A percentile compares a stretch with the other conserved stretches of the same genome.
Evolutionary conservation across 2,113 vertebrate species (phyloP).

Genomic region (Ibidorhyncha struthersii): DNA sequence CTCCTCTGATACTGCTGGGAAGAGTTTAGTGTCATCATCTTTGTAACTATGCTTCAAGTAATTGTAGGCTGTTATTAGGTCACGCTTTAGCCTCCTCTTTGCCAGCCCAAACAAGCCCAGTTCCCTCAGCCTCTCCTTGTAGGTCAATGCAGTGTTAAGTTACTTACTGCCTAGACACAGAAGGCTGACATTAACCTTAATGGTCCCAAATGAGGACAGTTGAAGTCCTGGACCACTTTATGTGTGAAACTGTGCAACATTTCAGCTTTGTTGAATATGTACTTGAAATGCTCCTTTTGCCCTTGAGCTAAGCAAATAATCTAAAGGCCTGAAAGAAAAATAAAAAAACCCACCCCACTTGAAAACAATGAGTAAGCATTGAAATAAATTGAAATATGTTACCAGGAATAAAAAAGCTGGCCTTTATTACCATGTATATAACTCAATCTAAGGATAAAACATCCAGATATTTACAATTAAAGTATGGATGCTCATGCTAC

Average conservation of each 20-base stretch:
- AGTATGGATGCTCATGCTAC: not conserved
- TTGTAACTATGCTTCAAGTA: not conserved
- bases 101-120: not conserved
- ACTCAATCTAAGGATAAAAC: not conserved
- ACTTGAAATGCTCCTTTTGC: not conserved
- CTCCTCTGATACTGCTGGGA: not conserved
- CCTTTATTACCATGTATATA: not conserved
- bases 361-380: not conserved
- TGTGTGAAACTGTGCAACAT: not conserved
- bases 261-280: not conserved
- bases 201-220: not conserved
- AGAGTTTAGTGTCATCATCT: not conserved
- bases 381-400: not conserved
- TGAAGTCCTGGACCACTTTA: not conserved
- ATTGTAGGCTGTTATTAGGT: not conserved
- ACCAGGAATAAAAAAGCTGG: not conserved
- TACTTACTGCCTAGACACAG: not conserved
- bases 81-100: not conserved
- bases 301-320: not conserved
- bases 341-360: not conserved
- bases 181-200: not conserved
- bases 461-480: not conserved
- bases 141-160: not conserved
- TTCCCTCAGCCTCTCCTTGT: not conserved
- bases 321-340: not conserved